A percentile compares a stretch with the other conserved stretches of the same genome.
Conservation (phyloP, 2,888 invertebrate species). For the Autographa pulchrina region DNA sequence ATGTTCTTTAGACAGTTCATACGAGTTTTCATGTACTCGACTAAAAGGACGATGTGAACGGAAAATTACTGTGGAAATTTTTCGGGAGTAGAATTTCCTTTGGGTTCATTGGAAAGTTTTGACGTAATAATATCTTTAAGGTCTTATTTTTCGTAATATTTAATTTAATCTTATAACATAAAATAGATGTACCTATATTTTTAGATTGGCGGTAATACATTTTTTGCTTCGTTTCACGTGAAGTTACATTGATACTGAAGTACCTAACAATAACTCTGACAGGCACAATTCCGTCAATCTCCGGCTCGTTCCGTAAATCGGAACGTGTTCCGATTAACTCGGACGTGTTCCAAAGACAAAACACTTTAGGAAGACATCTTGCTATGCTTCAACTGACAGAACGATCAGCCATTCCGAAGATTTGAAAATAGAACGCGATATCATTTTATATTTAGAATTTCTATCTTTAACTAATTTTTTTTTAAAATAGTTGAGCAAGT, state of each 20-base stretch:
- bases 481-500: too few species aligned
- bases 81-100: not conserved
- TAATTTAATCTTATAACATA: too few species aligned
- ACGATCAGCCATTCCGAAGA: constrained; percentile 20
- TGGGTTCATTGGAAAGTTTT: not conserved
- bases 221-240: not conserved
- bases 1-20: constrained; percentile 55
- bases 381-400: constrained; percentile 64
- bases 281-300: constrained; percentile 73
- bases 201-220: not conserved
- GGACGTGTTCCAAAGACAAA: constrained; percentile 54
- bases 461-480: too few species aligned
- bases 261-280: constrained; percentile 55
- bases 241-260: constrained; percentile 32
- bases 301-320: constrained; percentile 68
- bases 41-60: constrained; percentile 13
- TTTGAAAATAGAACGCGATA: constrained; percentile 1
- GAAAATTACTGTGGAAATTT: not conserved
- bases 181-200: not conserved
- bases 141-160: too few species aligned
- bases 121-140: not conserved
- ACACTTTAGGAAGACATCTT: constrained; percentile 68
- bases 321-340: constrained; percentile 62
- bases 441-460: too few species aligned
- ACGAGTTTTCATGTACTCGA: constrained; percentile 29